Percentiles rank a stretch among this genome's conserved stretches.
Evolutionary conservation across 2,797 vertebrate genomes (phyloP).

Genomic region (Diceros bicornis): DNA sequence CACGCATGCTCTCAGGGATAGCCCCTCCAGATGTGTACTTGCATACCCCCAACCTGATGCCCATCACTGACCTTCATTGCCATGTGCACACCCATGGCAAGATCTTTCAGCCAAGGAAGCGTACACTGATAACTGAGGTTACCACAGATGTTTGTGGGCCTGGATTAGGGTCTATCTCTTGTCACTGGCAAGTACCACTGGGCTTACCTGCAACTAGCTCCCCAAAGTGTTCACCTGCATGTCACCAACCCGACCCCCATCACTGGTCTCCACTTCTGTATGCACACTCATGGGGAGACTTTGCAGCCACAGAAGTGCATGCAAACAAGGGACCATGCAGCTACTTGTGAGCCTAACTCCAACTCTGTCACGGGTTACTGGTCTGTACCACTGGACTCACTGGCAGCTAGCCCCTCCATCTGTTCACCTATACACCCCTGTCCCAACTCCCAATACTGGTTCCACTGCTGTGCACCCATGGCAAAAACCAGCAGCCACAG

Average conservation of each 20-base stretch:
- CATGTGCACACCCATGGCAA: neutral
- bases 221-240: neutral
- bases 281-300: neutral
- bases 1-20: neutral
- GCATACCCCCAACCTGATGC: neutral
- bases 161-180: neutral
- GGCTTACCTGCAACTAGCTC: neutral
- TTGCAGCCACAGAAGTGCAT: neutral
- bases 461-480: neutral
- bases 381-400: neutral
- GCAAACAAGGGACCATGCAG: neutral
- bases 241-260: neutral
- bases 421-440: neutral
- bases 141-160: neutral
- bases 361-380: neutral
- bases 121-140: neutral
- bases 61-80: neutral
- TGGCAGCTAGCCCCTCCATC: neutral
- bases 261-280: neutral
- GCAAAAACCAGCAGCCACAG: neutral
- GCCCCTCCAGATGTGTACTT: neutral
- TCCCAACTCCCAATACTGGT: neutral
- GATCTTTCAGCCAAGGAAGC: neutral
- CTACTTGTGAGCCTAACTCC: neutral
- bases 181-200: neutral